Conservation (phyloP, 2,888 invertebrate species). For the Pyrrhopygopsis socrates region DNA sequence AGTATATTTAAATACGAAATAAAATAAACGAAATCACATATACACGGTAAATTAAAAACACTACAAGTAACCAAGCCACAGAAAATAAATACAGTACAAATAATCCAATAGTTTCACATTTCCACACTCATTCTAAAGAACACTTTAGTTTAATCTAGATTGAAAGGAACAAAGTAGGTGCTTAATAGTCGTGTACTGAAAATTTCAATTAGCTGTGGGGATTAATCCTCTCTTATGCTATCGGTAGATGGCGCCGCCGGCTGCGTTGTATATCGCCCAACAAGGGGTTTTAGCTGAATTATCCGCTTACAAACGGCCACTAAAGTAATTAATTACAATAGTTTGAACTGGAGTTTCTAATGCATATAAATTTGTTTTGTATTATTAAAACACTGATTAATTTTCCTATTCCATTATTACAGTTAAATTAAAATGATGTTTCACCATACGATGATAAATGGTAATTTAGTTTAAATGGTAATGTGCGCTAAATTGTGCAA, state of each 20-base stretch:
- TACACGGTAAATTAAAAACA: no score
- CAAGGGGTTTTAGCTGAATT: constrained; percentile 26
- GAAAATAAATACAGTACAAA: background rate
- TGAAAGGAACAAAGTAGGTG: constrained; percentile 26
- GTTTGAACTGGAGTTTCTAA: background rate
- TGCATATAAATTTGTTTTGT: no score
- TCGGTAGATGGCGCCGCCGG: background rate
- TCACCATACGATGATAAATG: no score
- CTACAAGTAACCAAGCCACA: background rate
- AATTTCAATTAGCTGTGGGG: constrained; percentile 43
- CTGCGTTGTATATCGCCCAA: constrained; percentile 39
- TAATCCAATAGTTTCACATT: background rate
- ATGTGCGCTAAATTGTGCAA: no score
- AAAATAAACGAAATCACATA: background rate
- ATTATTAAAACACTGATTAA: no score
- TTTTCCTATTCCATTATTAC: no score
- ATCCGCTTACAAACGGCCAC: constrained; percentile 2
- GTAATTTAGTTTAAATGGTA: no score
- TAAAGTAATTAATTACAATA: constrained; percentile 24
- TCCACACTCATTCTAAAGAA: constrained; percentile 2
- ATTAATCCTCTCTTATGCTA: constrained; percentile 11
- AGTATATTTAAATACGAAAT: no score
- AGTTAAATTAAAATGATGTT: no score
- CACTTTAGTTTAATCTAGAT: background rate
- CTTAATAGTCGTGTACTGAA: constrained; percentile 38